Evolutionary conservation across 2,797 vertebrate species (phyloP).

Genomic region (Brachymystax lenok): DNA sequence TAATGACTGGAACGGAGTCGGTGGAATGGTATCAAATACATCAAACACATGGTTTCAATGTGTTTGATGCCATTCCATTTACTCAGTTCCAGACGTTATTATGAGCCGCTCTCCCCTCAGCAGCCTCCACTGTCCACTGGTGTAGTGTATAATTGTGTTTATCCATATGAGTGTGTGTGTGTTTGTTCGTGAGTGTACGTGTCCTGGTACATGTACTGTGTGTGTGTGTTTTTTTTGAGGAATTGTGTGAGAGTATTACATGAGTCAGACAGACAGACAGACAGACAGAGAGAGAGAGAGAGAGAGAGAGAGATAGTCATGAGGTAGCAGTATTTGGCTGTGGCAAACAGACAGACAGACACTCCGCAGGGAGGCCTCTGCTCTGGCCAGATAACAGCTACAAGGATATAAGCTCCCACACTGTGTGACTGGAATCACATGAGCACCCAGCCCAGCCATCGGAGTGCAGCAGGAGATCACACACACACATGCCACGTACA

Average conservation of each 20-base stretch:
- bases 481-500: slow-evolving; percentile 23
- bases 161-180: too few relatives aligned
- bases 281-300: too few relatives aligned
- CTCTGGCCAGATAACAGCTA: slow-evolving; percentile 78
- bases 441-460: slow-evolving; percentile 37
- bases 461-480: slow-evolving; percentile 7
- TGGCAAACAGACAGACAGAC: slow-evolving; percentile 28
- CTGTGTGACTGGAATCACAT: slow-evolving; percentile 59
- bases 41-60: too few relatives aligned
- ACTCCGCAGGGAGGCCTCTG: slow-evolving; percentile 73
- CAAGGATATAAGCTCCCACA: slow-evolving; percentile 61
- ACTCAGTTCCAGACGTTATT: too few relatives aligned
- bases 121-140: too few relatives aligned
- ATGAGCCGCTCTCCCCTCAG: too few relatives aligned
- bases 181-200: too few relatives aligned
- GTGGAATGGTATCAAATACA: too few relatives aligned
- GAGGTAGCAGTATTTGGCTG: slow-evolving; percentile 1
- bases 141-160: too few relatives aligned
- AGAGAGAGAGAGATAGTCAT: neutral
- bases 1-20: too few relatives aligned
- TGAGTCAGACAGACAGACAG: neutral
- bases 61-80: too few relatives aligned
- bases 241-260: neutral
- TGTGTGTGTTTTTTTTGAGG: neutral
- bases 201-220: too few relatives aligned